Conservation (phyloP, 2,797 vertebrate species). For the Lates japonicus region DNA sequence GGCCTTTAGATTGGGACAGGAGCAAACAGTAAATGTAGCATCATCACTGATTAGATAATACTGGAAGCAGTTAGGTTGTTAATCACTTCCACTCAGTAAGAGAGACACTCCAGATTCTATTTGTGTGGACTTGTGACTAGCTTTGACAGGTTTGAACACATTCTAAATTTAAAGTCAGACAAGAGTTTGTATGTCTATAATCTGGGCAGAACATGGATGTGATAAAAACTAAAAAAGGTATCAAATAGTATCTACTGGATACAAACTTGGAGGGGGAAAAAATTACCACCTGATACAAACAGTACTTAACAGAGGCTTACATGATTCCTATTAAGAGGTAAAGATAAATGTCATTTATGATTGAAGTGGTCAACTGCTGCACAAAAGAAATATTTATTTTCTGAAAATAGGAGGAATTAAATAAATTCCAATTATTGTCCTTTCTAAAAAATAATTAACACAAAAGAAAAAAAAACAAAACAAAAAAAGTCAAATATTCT, state of each 20-base stretch:
- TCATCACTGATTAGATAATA: no score
- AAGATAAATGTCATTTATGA: background rate
- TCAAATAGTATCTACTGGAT: no score
- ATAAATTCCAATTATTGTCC: no score
- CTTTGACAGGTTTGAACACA: background rate
- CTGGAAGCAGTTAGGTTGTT: no score
- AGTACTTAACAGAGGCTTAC: no score
- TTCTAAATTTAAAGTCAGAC: background rate
- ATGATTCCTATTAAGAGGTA: no score
- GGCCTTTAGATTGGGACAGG: background rate
- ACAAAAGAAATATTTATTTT: background rate
- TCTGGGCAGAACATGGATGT: no score
- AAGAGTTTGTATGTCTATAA: background rate
- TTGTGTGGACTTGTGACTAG: background rate
- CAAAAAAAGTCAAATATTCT: no score
- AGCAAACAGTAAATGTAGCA: background rate
- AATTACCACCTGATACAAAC: no score
- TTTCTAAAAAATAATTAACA: background rate
- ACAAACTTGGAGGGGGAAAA: no score
- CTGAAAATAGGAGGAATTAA: background rate
- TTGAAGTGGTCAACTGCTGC: background rate
- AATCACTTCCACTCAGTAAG: no score
- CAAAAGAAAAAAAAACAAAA: background rate
- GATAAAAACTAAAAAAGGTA: no score
- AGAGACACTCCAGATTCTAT: background rate